Conservation (phyloP, 2,113 vertebrate species). For the Scopus umbretta region DNA sequence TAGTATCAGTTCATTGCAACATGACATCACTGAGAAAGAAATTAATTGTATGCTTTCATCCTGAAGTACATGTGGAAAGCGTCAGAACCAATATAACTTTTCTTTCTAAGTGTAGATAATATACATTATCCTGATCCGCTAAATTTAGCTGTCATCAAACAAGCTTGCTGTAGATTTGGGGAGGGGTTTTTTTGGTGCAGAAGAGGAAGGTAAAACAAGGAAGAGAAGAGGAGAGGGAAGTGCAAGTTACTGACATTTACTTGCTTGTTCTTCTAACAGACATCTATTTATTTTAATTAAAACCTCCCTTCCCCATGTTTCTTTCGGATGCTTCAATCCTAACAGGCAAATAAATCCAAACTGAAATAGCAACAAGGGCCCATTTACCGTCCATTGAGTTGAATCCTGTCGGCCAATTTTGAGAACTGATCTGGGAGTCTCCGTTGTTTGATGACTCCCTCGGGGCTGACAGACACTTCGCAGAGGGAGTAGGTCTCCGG, state of each 20-base stretch:
- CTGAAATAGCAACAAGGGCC: neutral
- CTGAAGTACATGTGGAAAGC: neutral
- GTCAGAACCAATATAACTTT: neutral
- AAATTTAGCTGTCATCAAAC: neutral
- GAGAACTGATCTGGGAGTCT: slow-evolving; percentile 93
- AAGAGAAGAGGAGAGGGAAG: neutral
- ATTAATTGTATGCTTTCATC: neutral
- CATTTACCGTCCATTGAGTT: slow-evolving; percentile 90
- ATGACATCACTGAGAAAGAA: neutral
- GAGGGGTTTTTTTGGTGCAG: neutral
- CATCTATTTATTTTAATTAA: neutral
- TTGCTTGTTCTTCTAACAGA: neutral
- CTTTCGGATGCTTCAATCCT: neutral
- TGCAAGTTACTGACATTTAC: neutral
- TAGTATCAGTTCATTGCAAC: neutral
- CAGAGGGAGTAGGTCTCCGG: slow-evolving; percentile 90
- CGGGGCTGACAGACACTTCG: slow-evolving; percentile 91
- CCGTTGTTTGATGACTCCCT: slow-evolving; percentile 94
- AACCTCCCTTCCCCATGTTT: neutral
- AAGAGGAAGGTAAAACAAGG: neutral
- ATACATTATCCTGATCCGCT: neutral
- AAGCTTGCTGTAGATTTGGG: neutral
- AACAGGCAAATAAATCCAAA: neutral
- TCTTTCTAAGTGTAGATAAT: neutral
- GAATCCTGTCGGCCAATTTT: slow-evolving; percentile 94